Evolutionary conservation across 2,113 vertebrate genomes (phyloP), one percentile per base, ranked within the genome.

Genomic region (Clarias macrocephalus): DNA sequence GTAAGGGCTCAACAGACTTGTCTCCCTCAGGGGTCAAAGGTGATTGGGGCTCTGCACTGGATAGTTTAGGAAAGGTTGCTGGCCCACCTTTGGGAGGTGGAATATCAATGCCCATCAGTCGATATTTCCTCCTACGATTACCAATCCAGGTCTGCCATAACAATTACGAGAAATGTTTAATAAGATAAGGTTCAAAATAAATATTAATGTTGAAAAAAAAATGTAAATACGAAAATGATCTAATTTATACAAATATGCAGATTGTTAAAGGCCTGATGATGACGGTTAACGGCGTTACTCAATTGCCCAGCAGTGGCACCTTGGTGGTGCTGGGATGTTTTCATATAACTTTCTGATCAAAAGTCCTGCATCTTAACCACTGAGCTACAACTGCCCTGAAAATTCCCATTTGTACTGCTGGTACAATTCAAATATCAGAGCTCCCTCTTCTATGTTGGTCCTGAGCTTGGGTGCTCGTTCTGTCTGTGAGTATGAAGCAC

Each of bases 51-150:
- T 94, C 93, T 80, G 95, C 93, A 90, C 96, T 96, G 10, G 95
- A 94, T n/a, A 96, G 96, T 90, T 94, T 95, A 66, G 95, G 94
- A 93, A 99, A 99, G 91, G 96, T 95, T 91, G 97, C 96, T 90
- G 98, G 97, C 42, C 98, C 98, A 85, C 98, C 97, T 94, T 97
- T 97, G 87, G 98, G 97, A 87, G 97, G 97, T 80, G 97, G 98
- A 89, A 99, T 97, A 93, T 99, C 98, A 92, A 99, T 99, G 86
- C 97, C 97, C 97, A 99, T 98, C 91, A 99, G 96, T 88, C 98
- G 98, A 88, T 97, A 99, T 94, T 99, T 99, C 91, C 98, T 96
- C 93, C 98, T 97, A 91, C 97, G 95, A 95, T 99, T 99, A 91
- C 98, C 98, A 92, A 99, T 99, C 98, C 98, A 99, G 70, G 98